Evolutionary conservation across 2,797 vertebrate species (phyloP).

Genomic region (Myotis vivesi): DNA sequence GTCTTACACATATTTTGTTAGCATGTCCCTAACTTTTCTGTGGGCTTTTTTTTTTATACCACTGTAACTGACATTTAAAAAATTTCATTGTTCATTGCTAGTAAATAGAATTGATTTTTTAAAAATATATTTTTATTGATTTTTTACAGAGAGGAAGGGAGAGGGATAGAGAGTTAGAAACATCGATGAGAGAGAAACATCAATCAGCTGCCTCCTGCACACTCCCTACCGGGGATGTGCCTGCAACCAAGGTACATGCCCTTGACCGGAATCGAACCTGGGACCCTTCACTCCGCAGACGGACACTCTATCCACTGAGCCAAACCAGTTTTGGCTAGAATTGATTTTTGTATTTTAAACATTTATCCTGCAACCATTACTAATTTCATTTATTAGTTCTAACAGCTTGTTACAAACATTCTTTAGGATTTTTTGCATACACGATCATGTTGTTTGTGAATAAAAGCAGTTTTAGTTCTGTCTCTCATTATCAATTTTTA

Average conservation of each 20-base stretch:
- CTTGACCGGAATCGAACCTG: too few species aligned
- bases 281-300: too few species aligned
- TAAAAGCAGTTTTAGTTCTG: background rate
- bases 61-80: background rate
- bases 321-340: background rate
- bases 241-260: too few species aligned
- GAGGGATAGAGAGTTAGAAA: too few species aligned
- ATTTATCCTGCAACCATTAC: background rate
- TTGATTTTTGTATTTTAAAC: background rate
- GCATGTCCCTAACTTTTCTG: background rate
- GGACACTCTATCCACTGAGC: too few species aligned
- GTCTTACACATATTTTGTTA: background rate
- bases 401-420: background rate
- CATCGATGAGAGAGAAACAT: too few species aligned
- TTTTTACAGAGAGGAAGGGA: too few species aligned
- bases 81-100: background rate
- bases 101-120: background rate
- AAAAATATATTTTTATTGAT: too few species aligned
- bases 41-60: background rate
- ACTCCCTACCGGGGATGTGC: too few species aligned
- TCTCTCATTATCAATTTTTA: background rate
- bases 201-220: too few species aligned
- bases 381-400: background rate
- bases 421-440: background rate
- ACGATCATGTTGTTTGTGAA: background rate